Percentiles rank a stretch among this genome's conserved stretches.
These are phyloP conservation scores for Callocephalon fimbriatum DNA, from an alignment of 2,113 vertebrate species.

Conservation along the genomic window DNA sequence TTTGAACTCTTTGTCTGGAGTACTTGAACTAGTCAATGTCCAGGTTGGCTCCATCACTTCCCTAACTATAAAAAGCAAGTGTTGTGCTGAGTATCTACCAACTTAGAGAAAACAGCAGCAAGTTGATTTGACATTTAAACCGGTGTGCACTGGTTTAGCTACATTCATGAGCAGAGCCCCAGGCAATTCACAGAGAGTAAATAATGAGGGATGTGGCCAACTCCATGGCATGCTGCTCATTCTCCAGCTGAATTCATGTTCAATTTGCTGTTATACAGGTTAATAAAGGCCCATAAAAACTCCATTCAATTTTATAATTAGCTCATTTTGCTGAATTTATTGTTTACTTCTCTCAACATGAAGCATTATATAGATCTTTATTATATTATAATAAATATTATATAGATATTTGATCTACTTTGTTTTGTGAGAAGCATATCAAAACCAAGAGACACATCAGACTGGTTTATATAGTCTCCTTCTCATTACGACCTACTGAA, in stretches of 20 bases:
- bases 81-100: rapidly evolving
- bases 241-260: background rate
- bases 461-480: background rate
- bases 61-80: background rate
- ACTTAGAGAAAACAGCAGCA: background rate
- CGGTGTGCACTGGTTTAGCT: background rate
- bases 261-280: background rate
- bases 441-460: background rate
- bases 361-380: background rate
- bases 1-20: rapidly evolving
- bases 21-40: rapidly evolving
- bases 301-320: background rate
- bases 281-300: background rate
- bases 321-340: background rate
- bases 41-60: background rate
- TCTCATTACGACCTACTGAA: background rate
- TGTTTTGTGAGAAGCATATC: background rate
- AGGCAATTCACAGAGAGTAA: background rate
- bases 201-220: background rate
- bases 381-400: background rate
- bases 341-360: background rate
- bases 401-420: background rate
- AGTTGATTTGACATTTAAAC: constrained; percentile 40
- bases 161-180: background rate
- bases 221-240: rapidly evolving